Percentiles rank a stretch among this genome's conserved stretches.
These are phyloP conservation scores for Saxicola maurus DNA, from an alignment of 2,797 vertebrate genomes.

Conservation along the genomic window DNA sequence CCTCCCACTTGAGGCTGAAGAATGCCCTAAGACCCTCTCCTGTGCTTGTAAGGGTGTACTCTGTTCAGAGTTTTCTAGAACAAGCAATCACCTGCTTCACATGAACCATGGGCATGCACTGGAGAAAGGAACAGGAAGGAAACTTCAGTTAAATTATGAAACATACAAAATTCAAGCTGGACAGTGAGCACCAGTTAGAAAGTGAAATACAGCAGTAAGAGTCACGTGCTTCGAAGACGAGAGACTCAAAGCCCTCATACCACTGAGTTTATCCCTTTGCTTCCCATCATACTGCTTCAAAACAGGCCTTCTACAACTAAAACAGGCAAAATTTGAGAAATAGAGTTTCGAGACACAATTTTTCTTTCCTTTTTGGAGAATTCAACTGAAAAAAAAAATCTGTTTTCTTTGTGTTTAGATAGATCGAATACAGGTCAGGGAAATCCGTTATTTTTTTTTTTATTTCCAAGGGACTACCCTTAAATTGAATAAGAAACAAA, in stretches of 20 bases:
- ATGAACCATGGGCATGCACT: neutral
- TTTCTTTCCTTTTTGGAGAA: neutral
- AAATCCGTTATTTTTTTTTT: neutral
- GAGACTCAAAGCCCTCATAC: neutral
- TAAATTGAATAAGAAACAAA: conserved; percentile 13
- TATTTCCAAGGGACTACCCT: neutral
- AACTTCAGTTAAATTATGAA: accelerated
- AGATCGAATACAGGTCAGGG: neutral
- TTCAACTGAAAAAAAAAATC: neutral
- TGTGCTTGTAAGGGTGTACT: neutral
- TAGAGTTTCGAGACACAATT: neutral
- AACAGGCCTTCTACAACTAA: neutral
- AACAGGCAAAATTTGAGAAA: neutral
- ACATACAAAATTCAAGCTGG: neutral
- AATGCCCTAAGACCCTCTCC: neutral
- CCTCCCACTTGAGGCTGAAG: neutral
- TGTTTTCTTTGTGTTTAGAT: neutral
- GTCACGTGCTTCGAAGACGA: neutral
- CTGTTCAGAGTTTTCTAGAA: neutral
- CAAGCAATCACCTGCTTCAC: neutral
- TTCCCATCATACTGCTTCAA: neutral
- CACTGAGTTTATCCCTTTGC: neutral
- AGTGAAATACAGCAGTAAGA: neutral
- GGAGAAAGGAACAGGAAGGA: neutral
- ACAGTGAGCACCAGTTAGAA: neutral